A percentile compares a stretch with the other conserved stretches of the same genome.
phyloP scores from a whole-genome alignment of 2,113 vertebrate genomes.

The Heloderma charlesbogerti region DNA sequence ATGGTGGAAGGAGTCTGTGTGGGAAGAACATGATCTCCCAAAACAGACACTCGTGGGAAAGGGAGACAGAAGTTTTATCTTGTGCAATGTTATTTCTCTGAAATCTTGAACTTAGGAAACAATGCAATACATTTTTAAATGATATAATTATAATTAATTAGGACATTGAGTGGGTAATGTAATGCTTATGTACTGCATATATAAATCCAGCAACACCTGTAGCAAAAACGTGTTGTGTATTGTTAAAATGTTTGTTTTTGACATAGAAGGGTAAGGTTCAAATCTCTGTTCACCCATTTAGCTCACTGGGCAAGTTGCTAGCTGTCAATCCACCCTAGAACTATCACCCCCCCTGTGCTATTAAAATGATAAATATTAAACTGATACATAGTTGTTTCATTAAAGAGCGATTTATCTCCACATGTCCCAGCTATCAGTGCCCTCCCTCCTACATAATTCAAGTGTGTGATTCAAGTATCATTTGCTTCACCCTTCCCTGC shows the following conservation, averaged over 20 bases:
- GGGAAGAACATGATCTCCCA: conserved; percentile 61
- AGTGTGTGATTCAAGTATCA: background rate
- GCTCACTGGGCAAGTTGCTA: background rate
- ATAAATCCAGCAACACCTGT: background rate
- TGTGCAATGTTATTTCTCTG: conserved; percentile 53
- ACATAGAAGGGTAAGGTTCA: background rate
- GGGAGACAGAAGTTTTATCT: conserved; percentile 39
- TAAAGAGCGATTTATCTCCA: background rate
- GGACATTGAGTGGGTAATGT: background rate
- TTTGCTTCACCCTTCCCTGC: too few species aligned
- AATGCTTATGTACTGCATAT: background rate
- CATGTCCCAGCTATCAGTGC: background rate
- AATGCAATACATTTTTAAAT: background rate
- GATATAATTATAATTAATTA: conserved; percentile 4
- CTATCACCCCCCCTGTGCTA: background rate
- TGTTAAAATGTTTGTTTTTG: background rate
- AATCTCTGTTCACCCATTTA: background rate
- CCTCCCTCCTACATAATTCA: background rate
- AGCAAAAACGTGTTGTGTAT: background rate
- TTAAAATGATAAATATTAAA: background rate
- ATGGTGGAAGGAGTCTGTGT: conserved; percentile 62
- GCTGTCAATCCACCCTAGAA: background rate
- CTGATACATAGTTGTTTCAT: background rate
- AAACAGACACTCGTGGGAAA: conserved; percentile 60
- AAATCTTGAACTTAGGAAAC: conserved; percentile 39